These are phyloP conservation scores for Nephrocerus scutellatus DNA, from an alignment of 2,888 invertebrate species.

Conservation along the genomic window DNA sequence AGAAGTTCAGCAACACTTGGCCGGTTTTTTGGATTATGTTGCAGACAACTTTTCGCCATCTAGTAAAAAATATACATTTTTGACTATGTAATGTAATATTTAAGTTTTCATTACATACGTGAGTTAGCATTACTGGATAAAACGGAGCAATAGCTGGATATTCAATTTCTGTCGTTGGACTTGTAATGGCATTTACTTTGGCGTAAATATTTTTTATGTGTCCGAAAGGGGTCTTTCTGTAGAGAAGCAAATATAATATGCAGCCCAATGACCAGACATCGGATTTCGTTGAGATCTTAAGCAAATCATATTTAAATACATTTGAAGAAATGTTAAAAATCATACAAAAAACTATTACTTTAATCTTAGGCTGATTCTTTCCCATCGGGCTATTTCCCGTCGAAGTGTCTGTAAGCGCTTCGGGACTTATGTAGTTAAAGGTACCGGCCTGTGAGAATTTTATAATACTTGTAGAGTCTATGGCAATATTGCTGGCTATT, in stretches of 20 bases:
- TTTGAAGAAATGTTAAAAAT: neutral
- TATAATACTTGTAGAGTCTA: slow-evolving; percentile 82
- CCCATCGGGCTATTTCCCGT: slow-evolving; percentile 46
- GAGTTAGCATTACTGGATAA: slow-evolving; percentile 47
- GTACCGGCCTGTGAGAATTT: slow-evolving; percentile 81
- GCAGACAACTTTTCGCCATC: slow-evolving; percentile 44
- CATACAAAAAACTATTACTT: slow-evolving; percentile 31
- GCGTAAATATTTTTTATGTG: slow-evolving; percentile 64
- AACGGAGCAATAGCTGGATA: slow-evolving; percentile 58
- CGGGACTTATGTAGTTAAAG: slow-evolving; percentile 93
- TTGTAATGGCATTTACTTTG: slow-evolving; percentile 72
- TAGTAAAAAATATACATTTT: slow-evolving; percentile 26
- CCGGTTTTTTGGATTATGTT: slow-evolving; percentile 43
- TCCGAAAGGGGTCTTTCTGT: slow-evolving; percentile 85
- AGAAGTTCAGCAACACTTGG: slow-evolving; percentile 43
- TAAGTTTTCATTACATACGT: slow-evolving; percentile 30
- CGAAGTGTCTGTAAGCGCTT: slow-evolving; percentile 68
- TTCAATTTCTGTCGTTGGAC: slow-evolving; percentile 64
- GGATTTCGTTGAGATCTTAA: slow-evolving; percentile 79
- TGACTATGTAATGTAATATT: neutral
- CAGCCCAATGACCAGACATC: slow-evolving; percentile 98
- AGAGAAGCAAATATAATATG: slow-evolving; percentile 88
- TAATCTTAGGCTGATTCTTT: slow-evolving; percentile 49
- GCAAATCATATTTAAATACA: slow-evolving; percentile 19
- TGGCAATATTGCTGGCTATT: slow-evolving; percentile 80